Conservation (phyloP, 2,797 vertebrate species). For the Emys orbicularis region DNA sequence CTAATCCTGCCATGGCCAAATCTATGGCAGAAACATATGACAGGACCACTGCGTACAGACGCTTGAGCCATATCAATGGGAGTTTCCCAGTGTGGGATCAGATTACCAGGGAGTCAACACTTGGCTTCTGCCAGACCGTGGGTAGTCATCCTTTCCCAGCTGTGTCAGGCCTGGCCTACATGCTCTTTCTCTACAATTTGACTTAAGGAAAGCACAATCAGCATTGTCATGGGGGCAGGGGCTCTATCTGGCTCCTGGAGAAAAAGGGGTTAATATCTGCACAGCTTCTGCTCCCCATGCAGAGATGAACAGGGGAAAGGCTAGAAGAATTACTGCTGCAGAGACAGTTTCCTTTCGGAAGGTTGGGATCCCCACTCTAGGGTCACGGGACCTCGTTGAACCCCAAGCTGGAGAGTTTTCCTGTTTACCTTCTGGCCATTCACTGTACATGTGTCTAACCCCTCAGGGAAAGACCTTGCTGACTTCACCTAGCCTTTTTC, state of each 20-base stretch:
- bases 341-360: not conserved
- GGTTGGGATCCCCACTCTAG: fast-evolving
- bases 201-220: not conserved
- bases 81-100: not conserved
- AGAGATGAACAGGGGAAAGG: not conserved
- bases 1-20: not conserved
- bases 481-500: not conserved
- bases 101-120: conserved; percentile 29
- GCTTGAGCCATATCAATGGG: not conserved
- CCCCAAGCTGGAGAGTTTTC: not conserved
- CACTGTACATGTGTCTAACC: not conserved
- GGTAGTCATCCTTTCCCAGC: conserved; percentile 29
- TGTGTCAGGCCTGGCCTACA: not conserved
- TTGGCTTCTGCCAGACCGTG: conserved; percentile 40
- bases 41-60: not conserved
- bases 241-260: not conserved
- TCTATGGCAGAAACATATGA: not conserved
- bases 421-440: not conserved
- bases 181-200: not conserved
- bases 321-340: not conserved
- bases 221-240: not conserved
- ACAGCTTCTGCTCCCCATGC: not conserved
- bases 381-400: not conserved
- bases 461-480: not conserved
- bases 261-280: not conserved